Evolutionary conservation across 2,797 vertebrate species (phyloP).

Genomic region (Sorex maritimensis): DNA sequence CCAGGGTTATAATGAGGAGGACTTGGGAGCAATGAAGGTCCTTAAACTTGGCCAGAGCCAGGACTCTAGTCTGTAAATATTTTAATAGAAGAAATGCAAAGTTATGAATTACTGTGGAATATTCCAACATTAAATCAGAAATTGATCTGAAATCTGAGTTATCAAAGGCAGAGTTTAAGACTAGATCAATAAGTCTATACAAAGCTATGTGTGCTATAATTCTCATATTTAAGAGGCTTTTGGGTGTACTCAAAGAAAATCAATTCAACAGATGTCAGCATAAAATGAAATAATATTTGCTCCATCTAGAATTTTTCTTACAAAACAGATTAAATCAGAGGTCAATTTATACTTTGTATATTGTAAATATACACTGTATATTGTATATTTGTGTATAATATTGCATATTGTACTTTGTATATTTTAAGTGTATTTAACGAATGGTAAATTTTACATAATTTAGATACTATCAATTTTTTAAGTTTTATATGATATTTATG

Average conservation of each 20-base stretch:
- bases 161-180: constrained; percentile 35
- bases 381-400: not conserved
- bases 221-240: constrained; percentile 15
- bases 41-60: not conserved
- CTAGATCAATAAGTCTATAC: not conserved
- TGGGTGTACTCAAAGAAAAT: not conserved
- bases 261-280: not conserved
- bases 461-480: constrained; percentile 19
- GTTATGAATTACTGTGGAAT: not conserved
- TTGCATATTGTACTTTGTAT: not conserved
- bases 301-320: not conserved
- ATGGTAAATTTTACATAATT: not conserved
- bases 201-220: not conserved
- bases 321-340: not conserved
- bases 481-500: not conserved
- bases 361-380: not conserved
- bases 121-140: constrained; percentile 28
- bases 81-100: constrained; percentile 20
- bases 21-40: not conserved
- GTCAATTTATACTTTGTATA: not conserved
- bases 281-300: constrained; percentile 8
- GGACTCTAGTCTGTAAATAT: not conserved
- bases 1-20: not conserved
- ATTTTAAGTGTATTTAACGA: not conserved
- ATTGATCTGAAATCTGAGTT: constrained; percentile 8